phyloP scores from a whole-genome alignment of 1,140 invertebrate species.

The Zaprionus taronus region DNA sequence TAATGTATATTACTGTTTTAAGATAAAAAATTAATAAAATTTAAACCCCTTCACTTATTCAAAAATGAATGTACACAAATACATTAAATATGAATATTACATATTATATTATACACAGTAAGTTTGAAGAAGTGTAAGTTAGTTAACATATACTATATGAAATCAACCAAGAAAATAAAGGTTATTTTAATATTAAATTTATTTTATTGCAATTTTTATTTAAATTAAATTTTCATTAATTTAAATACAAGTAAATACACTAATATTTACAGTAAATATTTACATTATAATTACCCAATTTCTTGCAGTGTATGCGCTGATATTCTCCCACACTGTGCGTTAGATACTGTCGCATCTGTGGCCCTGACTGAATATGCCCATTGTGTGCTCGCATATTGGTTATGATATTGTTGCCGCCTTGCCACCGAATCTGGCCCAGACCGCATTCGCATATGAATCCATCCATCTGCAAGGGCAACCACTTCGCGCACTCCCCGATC shows the following conservation, averaged over 20 bases:
- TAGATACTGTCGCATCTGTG: slow-evolving; percentile 2
- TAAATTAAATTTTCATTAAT: no score
- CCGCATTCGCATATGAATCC: slow-evolving; percentile 63
- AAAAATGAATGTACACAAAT: no score
- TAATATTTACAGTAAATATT: background rate
- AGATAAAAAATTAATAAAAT: no score
- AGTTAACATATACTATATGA: no score
- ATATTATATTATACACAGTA: no score
- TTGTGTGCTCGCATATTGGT: slow-evolving; percentile 62
- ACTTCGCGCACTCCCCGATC: slow-evolving; percentile 1
- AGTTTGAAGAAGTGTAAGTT: no score
- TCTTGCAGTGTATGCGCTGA: slow-evolving; percentile 10
- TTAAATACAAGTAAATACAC: background rate
- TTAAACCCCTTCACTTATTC: no score
- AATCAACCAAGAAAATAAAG: no score
- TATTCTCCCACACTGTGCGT: slow-evolving; percentile 37
- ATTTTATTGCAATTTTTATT: no score
- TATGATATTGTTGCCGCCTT: slow-evolving; percentile 75
- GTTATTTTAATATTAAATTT: background rate
- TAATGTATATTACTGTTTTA: no score
- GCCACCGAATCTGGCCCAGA: slow-evolving; percentile 25
- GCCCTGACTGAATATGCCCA: slow-evolving; percentile 4
- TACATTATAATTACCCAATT: background rate
- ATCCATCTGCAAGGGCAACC: slow-evolving; percentile 56
- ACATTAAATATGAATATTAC: no score